These are phyloP conservation scores for Pantherophis vulpinus DNA, from an alignment of 2,797 vertebrate genomes.

Conservation along the genomic window DNA sequence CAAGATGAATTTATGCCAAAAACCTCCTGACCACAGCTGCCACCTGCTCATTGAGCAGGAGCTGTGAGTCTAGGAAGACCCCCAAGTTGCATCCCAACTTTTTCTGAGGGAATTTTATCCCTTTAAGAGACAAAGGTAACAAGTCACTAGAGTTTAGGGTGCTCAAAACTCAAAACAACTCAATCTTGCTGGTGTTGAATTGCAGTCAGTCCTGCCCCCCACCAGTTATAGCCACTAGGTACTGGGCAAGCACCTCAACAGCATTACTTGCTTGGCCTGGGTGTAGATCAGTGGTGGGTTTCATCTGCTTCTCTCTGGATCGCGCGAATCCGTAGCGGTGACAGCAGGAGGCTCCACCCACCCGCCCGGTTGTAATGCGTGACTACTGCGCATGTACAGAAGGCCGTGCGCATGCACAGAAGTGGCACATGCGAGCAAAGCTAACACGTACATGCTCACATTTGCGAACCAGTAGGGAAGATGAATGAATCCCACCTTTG, in stretches of 20 bases:
- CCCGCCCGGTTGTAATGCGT: too few relatives aligned
- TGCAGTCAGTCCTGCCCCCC: neutral
- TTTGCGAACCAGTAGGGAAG: too few relatives aligned
- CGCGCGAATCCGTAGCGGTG: rapidly evolving
- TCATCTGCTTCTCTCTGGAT: too few relatives aligned
- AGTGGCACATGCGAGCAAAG: too few relatives aligned
- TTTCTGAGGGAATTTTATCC: neutral
- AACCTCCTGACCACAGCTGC: neutral
- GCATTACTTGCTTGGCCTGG: neutral
- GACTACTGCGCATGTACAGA: too few relatives aligned
- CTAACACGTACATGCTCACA: too few relatives aligned
- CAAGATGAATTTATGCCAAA: neutral
- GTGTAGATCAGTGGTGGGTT: too few relatives aligned
- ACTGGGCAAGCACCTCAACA: neutral
- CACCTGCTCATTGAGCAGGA: neutral
- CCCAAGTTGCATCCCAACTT: neutral
- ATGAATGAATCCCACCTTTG: too few relatives aligned
- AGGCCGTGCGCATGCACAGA: too few relatives aligned
- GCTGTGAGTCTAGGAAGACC: neutral
- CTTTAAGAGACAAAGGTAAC: neutral
- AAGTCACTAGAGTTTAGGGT: neutral
- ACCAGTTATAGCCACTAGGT: neutral
- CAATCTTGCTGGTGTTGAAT: neutral
- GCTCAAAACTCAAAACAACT: neutral
- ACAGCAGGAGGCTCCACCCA: too few relatives aligned